Evolutionary conservation across 2,888 invertebrate species (phyloP).

Genomic region (Noctuana brunneofusca): DNA sequence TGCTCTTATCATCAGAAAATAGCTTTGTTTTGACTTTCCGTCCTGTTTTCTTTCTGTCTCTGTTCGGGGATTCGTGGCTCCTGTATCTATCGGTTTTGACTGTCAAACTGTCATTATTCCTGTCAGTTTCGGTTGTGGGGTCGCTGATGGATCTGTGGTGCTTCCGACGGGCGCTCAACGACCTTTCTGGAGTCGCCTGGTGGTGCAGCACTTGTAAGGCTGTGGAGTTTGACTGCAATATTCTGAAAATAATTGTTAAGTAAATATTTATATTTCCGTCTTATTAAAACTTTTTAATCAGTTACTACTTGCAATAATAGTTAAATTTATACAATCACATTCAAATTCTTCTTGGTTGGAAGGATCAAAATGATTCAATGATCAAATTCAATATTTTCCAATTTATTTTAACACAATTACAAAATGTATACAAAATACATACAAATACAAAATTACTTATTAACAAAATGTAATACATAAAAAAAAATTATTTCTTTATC

Average conservation of each 20-base stretch:
- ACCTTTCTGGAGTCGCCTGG: slow-evolving; percentile 67
- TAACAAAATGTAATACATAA: too few relatives aligned
- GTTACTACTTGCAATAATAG: too few relatives aligned
- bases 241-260: slow-evolving; percentile 46
- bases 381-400: too few relatives aligned
- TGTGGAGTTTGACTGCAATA: slow-evolving; percentile 68
- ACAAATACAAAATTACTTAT: too few relatives aligned
- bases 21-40: slow-evolving; percentile 71
- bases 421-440: too few relatives aligned
- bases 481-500: too few relatives aligned
- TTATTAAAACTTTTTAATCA: too few relatives aligned
- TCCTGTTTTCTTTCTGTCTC: slow-evolving; percentile 60
- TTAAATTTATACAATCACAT: too few relatives aligned
- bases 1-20: slow-evolving; percentile 62
- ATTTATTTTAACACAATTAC: too few relatives aligned
- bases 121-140: slow-evolving; percentile 65
- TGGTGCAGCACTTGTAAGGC: slow-evolving; percentile 63
- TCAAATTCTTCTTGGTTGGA: too few relatives aligned
- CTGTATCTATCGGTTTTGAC: slow-evolving; percentile 55
- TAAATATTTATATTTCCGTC: neutral
- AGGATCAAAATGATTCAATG: too few relatives aligned
- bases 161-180: slow-evolving; percentile 54
- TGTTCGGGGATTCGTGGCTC: slow-evolving; percentile 68
- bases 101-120: slow-evolving; percentile 54
- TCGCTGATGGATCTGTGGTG: slow-evolving; percentile 70